Base-by-base conservation (phyloP, 2,113 vertebrate species). In the Pica pica region DNA sequence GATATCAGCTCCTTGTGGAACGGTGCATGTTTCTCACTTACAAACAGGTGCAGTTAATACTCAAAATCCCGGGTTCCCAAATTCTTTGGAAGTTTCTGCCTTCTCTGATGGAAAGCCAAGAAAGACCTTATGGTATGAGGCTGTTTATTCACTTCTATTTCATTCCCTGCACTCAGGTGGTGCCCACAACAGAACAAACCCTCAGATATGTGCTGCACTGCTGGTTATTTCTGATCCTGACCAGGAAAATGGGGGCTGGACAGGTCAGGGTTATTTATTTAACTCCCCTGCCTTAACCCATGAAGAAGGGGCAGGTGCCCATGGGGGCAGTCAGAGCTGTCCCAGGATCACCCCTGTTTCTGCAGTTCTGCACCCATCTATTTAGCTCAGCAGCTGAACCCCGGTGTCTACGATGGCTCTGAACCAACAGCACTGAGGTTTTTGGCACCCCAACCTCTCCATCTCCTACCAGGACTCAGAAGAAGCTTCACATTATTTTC, bases 21-120 rank as follows among this genome's bases (percentile, higher is more conserved):
- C 2, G 6, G 53, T 64, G 87, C 70, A 95, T 71, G 94, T 91
- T 93, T 93, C 95, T 73, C 85, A 94, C 93, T 96, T 94, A 74
- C 80, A 97, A 96, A 91, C 94, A 89, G 64, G 87, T 93, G 83
- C 92, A 92, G 93, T 94, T 97, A 95, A 97, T 96, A 95, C 87
- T 90, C 52, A 3, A 76, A 96, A 95, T 93, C 94, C 95, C 21
- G 2, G 70, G 86, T 91, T 97, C 94, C 94, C 89, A 94, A 92
- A 89, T 94, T 77, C 91, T 75, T 97, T 59, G 70, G 91, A 90
- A 78, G 77, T 95, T 97, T 97, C 80, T 96, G 95, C 80, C 83
- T 95, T 92, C 95, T 96, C 95, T 97, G 95, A 96, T 95, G 93
- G 92, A 95, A 96, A 93, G 92, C 94, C 94, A 96, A 96, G 71